A percentile compares a stretch with the other conserved stretches of the same genome.
These are phyloP conservation scores for Tetragnatha montana DNA, from an alignment of 2,888 invertebrate species.

Conservation along the genomic window DNA sequence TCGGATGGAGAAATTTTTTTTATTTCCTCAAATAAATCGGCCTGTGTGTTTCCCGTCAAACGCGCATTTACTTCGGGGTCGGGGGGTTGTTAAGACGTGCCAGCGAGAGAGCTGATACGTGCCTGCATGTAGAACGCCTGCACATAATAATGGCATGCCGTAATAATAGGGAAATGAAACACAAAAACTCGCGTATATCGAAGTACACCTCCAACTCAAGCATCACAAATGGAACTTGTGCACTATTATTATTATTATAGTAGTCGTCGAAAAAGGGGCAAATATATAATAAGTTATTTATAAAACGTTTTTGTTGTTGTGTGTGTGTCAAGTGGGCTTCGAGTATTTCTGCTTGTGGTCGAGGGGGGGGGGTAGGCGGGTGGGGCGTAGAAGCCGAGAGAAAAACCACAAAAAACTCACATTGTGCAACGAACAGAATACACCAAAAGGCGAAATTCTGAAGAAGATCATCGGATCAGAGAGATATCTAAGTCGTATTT, in stretches of 20 bases:
- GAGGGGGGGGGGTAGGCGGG: neutral
- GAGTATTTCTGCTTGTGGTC: neutral
- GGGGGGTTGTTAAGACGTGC: too few species aligned
- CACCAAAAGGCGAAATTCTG: slow-evolving; percentile 52
- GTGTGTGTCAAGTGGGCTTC: neutral
- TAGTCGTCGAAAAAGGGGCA: slow-evolving; percentile 32
- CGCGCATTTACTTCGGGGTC: too few species aligned
- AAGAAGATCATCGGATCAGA: neutral
- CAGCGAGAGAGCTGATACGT: too few species aligned
- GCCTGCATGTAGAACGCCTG: too few species aligned
- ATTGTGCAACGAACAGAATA: slow-evolving; percentile 63
- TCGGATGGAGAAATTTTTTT: slow-evolving; percentile 28
- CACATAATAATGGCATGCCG: too few species aligned
- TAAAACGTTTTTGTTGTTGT: neutral
- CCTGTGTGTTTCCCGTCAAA: slow-evolving; percentile 15
- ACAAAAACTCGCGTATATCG: neutral
- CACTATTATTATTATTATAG: neutral
- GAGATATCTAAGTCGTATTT: slow-evolving; percentile 6
- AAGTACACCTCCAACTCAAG: neutral
- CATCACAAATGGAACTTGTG: slow-evolving; percentile 32
- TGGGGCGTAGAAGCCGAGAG: neutral
- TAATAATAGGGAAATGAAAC: neutral
- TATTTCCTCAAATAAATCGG: slow-evolving; percentile 28
- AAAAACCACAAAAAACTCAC: slow-evolving; percentile 18
- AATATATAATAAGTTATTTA: slow-evolving; percentile 37